Evolutionary conservation across 2,797 vertebrate species (phyloP), one percentile per base, ranked within the genome.

Genomic region (Sebastes trivittatus): DNA sequence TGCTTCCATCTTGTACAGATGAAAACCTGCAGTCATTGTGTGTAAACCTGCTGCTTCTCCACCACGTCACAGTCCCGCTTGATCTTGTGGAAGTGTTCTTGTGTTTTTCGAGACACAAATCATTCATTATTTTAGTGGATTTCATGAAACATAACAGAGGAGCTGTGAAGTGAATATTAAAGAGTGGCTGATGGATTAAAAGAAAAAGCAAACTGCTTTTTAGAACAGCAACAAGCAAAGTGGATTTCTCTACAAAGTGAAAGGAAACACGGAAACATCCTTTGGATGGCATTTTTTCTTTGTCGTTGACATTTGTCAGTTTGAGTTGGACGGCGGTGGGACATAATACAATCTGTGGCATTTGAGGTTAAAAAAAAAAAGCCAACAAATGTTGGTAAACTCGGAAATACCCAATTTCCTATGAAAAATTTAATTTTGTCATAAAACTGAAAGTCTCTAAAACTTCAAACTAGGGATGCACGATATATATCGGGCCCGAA

Each of bases 201-300:
- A 67, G 69, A 49, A 10, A 42, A 18, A 30, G 72, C 2, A 36
- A 64, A 42, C 11, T 18, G 29, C 59, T 64, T 4, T 46, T 46
- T 23, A 10, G 9, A 69, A 55, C n/a, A 11, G 22, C 22, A 59
- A 64, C 20, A 36, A n/a, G 23, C 18, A 63, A 56, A 70, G 36
- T 4, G 34, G 63, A 62, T 32, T 42, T 67, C 14, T 11, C 14
- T 22, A 16, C 5, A 13, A 52, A 69, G 25, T 20, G 22, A 32
- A 49, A 23, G 22, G 13, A 72, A 63, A 68, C 64, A 64, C 10
- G 5, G 11, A 42, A 73, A 52, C 22, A 13, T 38, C 27, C 36
- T 77, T 76, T 60, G 58, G 14, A 32, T 42, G 52, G 46, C 30
- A 65, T 54, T 81, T 81, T 36, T 14, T 52, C 36, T 38, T 56